Conservation (phyloP, 2,797 vertebrate species). For the Silurus aristotelis region DNA sequence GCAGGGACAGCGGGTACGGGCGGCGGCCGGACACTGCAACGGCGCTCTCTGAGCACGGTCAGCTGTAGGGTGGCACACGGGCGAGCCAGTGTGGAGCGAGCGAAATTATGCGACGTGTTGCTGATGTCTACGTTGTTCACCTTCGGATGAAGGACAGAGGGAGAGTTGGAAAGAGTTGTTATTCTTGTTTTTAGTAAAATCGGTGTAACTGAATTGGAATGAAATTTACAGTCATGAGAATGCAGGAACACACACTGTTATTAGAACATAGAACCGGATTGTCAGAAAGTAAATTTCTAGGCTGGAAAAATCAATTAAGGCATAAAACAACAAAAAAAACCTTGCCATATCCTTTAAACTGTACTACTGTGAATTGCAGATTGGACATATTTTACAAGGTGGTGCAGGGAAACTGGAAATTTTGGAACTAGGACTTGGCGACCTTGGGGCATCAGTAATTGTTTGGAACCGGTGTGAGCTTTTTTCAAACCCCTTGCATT, state of each 20-base stretch:
- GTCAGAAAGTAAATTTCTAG: background rate
- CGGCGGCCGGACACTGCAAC: conserved; percentile 82
- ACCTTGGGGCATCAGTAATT: too few relatives aligned
- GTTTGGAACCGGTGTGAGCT: too few relatives aligned
- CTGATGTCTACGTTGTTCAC: conserved; percentile 97
- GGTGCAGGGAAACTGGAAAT: too few relatives aligned
- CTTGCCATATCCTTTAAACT: background rate
- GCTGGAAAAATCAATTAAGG: background rate
- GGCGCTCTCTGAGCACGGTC: conserved; percentile 90
- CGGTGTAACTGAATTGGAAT: too few relatives aligned
- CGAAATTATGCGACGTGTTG: conserved; percentile 93
- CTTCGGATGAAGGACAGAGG: conserved; percentile 63
- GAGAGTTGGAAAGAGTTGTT: background rate
- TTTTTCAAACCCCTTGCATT: too few relatives aligned
- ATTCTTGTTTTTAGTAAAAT: too few relatives aligned
- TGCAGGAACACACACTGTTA: background rate
- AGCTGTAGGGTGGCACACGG: conserved; percentile 90
- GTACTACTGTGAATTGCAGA: background rate
- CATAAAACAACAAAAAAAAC: background rate
- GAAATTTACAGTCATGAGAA: background rate
- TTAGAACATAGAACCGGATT: background rate
- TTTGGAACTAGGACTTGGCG: too few relatives aligned
- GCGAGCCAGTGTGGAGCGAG: conserved; percentile 86
- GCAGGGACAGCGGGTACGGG: conserved; percentile 73
- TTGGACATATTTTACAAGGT: too few relatives aligned